Conservation (phyloP, 2,888 invertebrate genomes). For the Epirrita christyi region DNA sequence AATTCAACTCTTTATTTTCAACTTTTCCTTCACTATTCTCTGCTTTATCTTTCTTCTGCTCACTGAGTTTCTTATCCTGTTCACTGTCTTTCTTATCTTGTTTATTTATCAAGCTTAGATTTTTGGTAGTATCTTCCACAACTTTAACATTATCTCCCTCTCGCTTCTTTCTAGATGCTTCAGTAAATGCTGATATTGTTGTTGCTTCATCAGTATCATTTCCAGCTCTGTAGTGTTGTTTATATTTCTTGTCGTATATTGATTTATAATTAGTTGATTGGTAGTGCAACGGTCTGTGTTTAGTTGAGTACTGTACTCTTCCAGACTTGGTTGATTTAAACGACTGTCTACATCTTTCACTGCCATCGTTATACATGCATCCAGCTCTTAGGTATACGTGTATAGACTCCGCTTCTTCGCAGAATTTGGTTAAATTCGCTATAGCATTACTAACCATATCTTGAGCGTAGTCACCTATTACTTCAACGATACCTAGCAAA, state of each 20-base stretch:
- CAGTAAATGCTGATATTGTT: not conserved
- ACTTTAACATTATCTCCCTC: not conserved
- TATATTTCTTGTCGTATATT: not conserved
- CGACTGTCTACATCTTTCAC: constrained; percentile 35
- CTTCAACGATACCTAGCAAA: constrained; percentile 52
- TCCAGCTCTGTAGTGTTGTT: constrained; percentile 12
- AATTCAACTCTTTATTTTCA: too few relatives aligned
- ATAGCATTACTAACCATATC: constrained; percentile 50
- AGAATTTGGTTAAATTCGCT: constrained; percentile 58
- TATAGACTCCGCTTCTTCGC: constrained; percentile 46
- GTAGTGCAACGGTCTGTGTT: constrained; percentile 51
- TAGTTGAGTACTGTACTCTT: constrained; percentile 46
- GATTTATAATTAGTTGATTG: constrained; percentile 50
- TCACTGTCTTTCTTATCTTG: not conserved
- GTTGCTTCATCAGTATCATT: constrained; percentile 16
- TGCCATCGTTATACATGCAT: constrained; percentile 35
- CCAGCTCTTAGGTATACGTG: constrained; percentile 48
- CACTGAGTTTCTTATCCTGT: not conserved
- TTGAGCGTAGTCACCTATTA: constrained; percentile 49
- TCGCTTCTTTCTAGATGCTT: constrained; percentile 24
- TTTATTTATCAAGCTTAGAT: too few relatives aligned
- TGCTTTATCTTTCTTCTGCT: not conserved
- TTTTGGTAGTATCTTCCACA: too few relatives aligned
- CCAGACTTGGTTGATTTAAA: constrained; percentile 57
- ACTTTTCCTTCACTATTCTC: not conserved